Percentiles rank a stretch among this genome's conserved stretches.
Evolutionary conservation across 92 coral and sea anemone species (phyloP).

Genomic region (Hydrozoanthus gracilis): DNA sequence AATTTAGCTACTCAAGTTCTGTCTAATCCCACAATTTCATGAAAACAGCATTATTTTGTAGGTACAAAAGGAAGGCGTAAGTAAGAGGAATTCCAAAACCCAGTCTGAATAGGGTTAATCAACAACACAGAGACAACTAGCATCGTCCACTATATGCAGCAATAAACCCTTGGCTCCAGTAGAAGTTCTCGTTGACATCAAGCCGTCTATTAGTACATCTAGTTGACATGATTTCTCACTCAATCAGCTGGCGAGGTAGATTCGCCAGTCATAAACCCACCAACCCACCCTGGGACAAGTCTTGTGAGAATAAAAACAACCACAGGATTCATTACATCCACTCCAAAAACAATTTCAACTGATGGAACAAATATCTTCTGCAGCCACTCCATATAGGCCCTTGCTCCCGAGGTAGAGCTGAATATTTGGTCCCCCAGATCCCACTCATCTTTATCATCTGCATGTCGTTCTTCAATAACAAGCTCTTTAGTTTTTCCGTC

Average conservation of each 20-base stretch:
- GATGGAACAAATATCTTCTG: constrained; percentile 24
- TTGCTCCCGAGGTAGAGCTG: background rate
- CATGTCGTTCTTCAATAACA: background rate
- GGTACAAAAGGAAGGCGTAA: no score
- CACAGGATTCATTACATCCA: constrained; percentile 3
- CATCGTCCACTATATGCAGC: background rate
- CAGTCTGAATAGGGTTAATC: no score
- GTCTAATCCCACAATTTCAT: no score
- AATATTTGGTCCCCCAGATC: background rate
- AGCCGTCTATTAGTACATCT: background rate
- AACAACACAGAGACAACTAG: no score
- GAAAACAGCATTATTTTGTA: no score
- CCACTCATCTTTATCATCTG: background rate
- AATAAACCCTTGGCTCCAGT: background rate
- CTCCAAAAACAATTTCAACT: background rate
- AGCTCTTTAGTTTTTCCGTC: background rate
- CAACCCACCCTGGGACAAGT: no score
- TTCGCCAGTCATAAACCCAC: background rate
- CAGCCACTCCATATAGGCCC: background rate
- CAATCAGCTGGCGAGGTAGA: background rate
- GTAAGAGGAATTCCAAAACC: background rate
- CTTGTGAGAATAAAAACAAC: background rate
- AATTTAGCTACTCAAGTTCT: no score
- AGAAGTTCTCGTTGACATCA: background rate
- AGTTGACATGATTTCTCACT: background rate